Evolutionary conservation across 2,888 invertebrate genomes (phyloP).

Genomic region (Eudasyphora cyanicolor): DNA sequence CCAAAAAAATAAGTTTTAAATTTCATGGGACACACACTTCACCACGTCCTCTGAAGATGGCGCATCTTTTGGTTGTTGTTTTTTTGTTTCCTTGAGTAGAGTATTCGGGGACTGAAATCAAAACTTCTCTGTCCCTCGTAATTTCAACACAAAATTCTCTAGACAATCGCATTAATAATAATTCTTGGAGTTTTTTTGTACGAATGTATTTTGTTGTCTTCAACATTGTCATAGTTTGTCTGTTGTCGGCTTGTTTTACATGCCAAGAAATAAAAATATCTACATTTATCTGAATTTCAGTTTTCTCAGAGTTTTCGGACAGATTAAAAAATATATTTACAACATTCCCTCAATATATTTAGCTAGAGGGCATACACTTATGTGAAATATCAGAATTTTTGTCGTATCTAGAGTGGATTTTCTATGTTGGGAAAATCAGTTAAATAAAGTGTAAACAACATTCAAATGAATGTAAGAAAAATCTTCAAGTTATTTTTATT

Average conservation of each 20-base stretch:
- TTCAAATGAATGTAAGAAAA: no score
- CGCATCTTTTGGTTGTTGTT: constrained; percentile 31
- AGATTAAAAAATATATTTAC: constrained; percentile 52
- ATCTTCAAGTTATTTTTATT: no score
- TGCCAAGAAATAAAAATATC: constrained; percentile 63
- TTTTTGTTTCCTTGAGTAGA: constrained; percentile 10
- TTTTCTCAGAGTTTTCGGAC: constrained; percentile 2
- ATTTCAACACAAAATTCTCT: constrained; percentile 73
- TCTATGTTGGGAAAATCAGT: no score
- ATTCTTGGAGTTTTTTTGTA: constrained; percentile 65
- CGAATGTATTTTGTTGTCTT: constrained; percentile 31
- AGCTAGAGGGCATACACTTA: no score
- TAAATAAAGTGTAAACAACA: no score
- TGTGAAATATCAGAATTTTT: no score
- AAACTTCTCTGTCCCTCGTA: constrained; percentile 66
- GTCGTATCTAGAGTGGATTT: no score
- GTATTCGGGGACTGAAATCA: constrained; percentile 61
- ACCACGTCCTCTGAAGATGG: constrained; percentile 30
- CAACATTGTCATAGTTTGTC: constrained; percentile 51
- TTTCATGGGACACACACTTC: constrained; percentile 37
- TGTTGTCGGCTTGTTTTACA: constrained; percentile 64
- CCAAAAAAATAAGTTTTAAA: constrained; percentile 35
- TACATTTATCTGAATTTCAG: constrained; percentile 46
- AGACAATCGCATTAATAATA: constrained; percentile 75
- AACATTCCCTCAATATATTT: no score